These are phyloP conservation scores for Panopea generosa DNA, from an alignment of 2,888 invertebrate genomes.

Conservation along the genomic window DNA sequence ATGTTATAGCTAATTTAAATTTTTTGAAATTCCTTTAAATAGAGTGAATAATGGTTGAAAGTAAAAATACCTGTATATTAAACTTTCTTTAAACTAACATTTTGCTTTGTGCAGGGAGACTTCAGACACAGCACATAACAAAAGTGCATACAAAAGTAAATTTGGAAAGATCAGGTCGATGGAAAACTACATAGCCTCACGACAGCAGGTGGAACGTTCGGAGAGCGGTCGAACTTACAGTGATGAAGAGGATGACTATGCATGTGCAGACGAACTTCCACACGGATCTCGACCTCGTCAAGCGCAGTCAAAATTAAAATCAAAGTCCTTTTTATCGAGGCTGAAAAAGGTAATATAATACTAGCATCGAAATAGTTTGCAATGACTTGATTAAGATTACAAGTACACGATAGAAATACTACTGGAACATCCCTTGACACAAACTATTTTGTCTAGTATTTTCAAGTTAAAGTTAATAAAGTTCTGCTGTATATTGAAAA, in stretches of 20 bases:
- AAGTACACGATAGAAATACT: too few relatives aligned
- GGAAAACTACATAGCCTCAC: conserved; percentile 68
- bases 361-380: too few relatives aligned
- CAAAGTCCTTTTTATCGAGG: conserved; percentile 46
- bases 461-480: too few relatives aligned
- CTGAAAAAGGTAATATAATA: conserved; percentile 45
- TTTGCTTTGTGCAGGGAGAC: conserved; percentile 24
- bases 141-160: conserved; percentile 53
- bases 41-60: too few relatives aligned
- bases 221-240: conserved; percentile 67
- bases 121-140: conserved; percentile 33
- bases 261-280: background rate
- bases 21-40: too few relatives aligned
- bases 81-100: too few relatives aligned
- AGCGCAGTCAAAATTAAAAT: conserved; percentile 3
- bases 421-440: too few relatives aligned
- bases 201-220: conserved; percentile 62
- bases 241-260: conserved; percentile 62
- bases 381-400: background rate
- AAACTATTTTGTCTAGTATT: too few relatives aligned
- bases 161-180: conserved; percentile 70
- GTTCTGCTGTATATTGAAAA: too few relatives aligned
- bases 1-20: too few relatives aligned
- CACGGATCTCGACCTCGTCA: too few relatives aligned
- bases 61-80: too few relatives aligned